phyloP scores from a whole-genome alignment of 1,140 invertebrate species.

The Scylla paramamosain region DNA sequence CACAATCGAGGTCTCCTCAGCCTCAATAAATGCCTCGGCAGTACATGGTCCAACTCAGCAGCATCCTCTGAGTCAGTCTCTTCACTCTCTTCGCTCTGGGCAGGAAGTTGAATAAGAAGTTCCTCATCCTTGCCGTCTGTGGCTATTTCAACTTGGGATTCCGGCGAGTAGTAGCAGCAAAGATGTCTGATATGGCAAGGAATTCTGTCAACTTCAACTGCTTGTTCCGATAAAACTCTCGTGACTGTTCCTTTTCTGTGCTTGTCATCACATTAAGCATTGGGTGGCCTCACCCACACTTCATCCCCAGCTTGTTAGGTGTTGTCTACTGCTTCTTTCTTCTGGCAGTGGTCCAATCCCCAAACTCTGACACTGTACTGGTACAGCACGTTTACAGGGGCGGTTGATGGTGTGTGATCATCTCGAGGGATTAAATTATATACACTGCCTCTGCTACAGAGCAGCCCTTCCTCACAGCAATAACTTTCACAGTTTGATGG shows the following conservation, averaged over 20 bases:
- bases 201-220: conserved; percentile 18
- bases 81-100: too few species aligned
- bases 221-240: conserved; percentile 22
- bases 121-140: not conserved
- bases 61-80: not conserved
- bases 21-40: conserved; percentile 7
- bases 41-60: not conserved
- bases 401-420: not conserved
- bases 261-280: too few species aligned
- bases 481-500: too few species aligned
- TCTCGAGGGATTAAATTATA: not conserved
- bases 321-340: not conserved
- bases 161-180: too few species aligned
- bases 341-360: too few species aligned
- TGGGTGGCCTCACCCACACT: conserved; percentile 34
- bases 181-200: too few species aligned
- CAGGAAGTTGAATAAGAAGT: too few species aligned
- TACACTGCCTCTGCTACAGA: too few species aligned
- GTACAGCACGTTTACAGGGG: conserved; percentile 40
- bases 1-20: conserved; percentile 4
- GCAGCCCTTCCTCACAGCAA: too few species aligned
- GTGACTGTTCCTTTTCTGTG: conserved; percentile 11
- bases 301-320: conserved; percentile 29
- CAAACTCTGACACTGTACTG: not conserved
- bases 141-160: not conserved